phyloP scores from a whole-genome alignment of 2,113 vertebrate genomes.

The Rhabdomys dilectus region DNA sequence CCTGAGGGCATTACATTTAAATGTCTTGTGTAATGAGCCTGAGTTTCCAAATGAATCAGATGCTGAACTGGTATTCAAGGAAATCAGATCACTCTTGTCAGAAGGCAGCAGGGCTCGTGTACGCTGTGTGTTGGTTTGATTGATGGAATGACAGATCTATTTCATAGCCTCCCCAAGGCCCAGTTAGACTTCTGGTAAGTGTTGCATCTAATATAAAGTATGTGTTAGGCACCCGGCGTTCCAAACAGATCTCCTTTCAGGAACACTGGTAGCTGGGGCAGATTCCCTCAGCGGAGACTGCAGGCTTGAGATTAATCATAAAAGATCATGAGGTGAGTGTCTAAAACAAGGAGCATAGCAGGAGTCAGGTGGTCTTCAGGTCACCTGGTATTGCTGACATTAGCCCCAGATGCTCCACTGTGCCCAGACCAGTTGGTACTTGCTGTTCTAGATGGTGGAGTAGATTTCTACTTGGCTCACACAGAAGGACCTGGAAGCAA shows the following conservation, averaged over 20 bases:
- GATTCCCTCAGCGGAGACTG: neutral
- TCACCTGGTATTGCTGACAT: neutral
- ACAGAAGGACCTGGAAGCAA: neutral
- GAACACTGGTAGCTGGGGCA: neutral
- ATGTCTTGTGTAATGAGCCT: neutral
- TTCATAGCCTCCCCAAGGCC: neutral
- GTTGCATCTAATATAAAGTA: too few relatives aligned
- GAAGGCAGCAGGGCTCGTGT: neutral
- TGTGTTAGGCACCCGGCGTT: neutral
- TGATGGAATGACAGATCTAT: neutral
- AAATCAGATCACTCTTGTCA: neutral
- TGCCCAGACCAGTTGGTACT: neutral
- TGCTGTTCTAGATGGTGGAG: neutral
- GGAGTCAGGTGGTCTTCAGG: neutral
- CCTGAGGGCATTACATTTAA: neutral
- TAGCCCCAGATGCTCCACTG: too few relatives aligned
- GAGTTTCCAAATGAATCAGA: neutral
- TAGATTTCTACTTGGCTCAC: neutral
- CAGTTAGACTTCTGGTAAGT: too few relatives aligned
- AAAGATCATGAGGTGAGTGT: neutral
- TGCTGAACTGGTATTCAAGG: neutral
- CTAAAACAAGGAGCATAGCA: neutral
- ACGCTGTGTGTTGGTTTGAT: neutral
- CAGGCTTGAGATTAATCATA: neutral
- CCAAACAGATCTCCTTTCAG: constrained; percentile 37